Percentiles rank a stretch among this genome's conserved stretches.
phyloP scores from a whole-genome alignment of 2,888 invertebrate genomes.

The Nymphalis polychloros region DNA sequence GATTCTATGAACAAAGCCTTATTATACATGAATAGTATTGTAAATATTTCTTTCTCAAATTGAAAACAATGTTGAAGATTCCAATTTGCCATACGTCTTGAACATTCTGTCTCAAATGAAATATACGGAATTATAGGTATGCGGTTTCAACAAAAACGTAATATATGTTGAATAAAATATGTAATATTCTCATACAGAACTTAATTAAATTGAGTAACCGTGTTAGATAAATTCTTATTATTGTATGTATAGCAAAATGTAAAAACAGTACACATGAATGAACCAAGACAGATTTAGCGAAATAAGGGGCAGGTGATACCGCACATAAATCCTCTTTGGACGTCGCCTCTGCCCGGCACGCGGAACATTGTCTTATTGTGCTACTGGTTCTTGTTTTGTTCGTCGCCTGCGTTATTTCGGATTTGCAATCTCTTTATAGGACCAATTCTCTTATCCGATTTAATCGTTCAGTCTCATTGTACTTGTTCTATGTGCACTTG shows the following conservation, averaged over 20 bases:
- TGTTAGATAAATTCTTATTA: neutral
- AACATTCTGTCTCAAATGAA: slow-evolving; percentile 7
- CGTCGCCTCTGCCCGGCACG: slow-evolving; percentile 67
- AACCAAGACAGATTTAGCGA: slow-evolving; percentile 41
- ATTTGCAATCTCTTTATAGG: slow-evolving; percentile 61
- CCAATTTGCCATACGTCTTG: slow-evolving; percentile 18
- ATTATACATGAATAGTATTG: neutral
- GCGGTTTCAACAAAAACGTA: neutral
- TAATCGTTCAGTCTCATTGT: slow-evolving; percentile 31
- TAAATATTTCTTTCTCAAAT: slow-evolving; percentile 1
- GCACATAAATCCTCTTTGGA: slow-evolving; percentile 66
- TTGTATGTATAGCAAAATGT: slow-evolving; percentile 14
- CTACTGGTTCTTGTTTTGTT: slow-evolving; percentile 64
- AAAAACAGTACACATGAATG: slow-evolving; percentile 42
- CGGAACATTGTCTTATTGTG: slow-evolving; percentile 78
- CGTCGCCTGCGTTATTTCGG: slow-evolving; percentile 68
- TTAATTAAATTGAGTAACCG: neutral
- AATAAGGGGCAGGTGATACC: slow-evolving; percentile 61
- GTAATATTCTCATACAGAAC: neutral
- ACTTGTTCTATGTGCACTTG: slow-evolving; percentile 15
- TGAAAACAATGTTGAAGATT: slow-evolving; percentile 2
- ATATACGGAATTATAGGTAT: too few species aligned
- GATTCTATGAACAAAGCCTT: neutral
- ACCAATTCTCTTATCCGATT: slow-evolving; percentile 40
- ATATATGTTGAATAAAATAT: neutral